Conservation (phyloP, 2,888 invertebrate genomes). For the Zaprionus obscuricornis region DNA sequence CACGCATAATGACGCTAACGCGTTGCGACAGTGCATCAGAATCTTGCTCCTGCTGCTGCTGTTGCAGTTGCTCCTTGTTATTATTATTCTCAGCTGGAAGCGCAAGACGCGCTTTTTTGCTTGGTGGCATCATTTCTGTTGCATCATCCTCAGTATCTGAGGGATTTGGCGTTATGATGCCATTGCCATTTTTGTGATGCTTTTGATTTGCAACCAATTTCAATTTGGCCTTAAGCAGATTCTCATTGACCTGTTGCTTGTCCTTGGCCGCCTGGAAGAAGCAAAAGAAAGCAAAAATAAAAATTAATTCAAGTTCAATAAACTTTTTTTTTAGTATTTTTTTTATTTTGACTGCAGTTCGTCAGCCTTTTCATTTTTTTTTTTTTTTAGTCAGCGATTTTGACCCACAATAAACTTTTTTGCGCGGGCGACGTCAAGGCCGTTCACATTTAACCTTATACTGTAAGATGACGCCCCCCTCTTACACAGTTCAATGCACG, state of each 20-base stretch:
- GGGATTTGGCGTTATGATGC: constrained; percentile 90
- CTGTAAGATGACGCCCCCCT: constrained; percentile 23
- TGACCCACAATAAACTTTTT: constrained; percentile 69
- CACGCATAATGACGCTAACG: constrained; percentile 93
- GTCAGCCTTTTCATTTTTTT: constrained; percentile 46
- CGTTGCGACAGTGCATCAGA: constrained; percentile 76
- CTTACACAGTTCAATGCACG: constrained; percentile 52
- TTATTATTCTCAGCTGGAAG: constrained; percentile 82
- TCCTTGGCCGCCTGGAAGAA: constrained; percentile 59
- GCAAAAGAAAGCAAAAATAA: neutral
- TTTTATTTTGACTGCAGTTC: constrained; percentile 38
- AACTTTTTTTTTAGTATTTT: constrained; percentile 3
- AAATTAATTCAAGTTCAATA: constrained; percentile 38
- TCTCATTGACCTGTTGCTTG: constrained; percentile 71
- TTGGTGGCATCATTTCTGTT: constrained; percentile 84
- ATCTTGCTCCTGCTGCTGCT: constrained; percentile 34
- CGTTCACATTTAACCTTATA: constrained; percentile 71
- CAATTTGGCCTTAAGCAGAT: constrained; percentile 75
- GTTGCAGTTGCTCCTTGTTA: constrained; percentile 84
- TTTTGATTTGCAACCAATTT: constrained; percentile 66
- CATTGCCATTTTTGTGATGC: constrained; percentile 59
- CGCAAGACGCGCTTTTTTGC: constrained; percentile 83
- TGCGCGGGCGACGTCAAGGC: constrained; percentile 56
- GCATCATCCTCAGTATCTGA: constrained; percentile 92
- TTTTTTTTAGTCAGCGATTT: constrained; percentile 15